These are phyloP conservation scores for Seira ritae DNA, from an alignment of 2,888 invertebrate genomes.

Conservation along the genomic window DNA sequence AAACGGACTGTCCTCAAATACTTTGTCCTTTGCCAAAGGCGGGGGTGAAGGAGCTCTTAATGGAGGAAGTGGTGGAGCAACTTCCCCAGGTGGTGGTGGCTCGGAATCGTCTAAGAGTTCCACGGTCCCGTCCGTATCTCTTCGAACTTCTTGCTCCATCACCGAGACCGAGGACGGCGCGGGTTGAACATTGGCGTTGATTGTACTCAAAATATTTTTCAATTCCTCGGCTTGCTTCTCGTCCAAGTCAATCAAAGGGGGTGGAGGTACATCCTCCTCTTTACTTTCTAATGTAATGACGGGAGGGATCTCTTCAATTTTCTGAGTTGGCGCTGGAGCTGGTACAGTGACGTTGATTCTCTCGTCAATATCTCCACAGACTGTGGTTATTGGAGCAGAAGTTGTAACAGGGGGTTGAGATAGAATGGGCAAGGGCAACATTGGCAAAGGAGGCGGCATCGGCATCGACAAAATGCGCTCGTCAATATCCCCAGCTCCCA, in stretches of 20 bases:
- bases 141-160: not conserved
- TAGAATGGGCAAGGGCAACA: not conserved
- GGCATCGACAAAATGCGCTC: slow-evolving; percentile 26
- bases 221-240: slow-evolving; percentile 50
- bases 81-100: slow-evolving; percentile 63
- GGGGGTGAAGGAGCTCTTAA: slow-evolving; percentile 29
- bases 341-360: slow-evolving; percentile 11
- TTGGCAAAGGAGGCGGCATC: not conserved
- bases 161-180: not conserved
- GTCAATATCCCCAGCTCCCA: slow-evolving; percentile 28
- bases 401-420: not conserved
- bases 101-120: slow-evolving; percentile 56
- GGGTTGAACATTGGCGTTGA: slow-evolving; percentile 16
- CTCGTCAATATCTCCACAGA: slow-evolving; percentile 39
- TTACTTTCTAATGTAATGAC: not conserved
- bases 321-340: not conserved
- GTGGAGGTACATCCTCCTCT: not conserved
- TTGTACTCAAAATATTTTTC: slow-evolving; percentile 44
- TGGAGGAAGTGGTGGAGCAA: slow-evolving; percentile 25
- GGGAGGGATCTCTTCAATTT: not conserved
- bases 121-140: slow-evolving; percentile 25
- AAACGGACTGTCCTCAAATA: slow-evolving; percentile 61
- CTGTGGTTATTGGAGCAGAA: not conserved
- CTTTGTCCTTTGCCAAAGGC: slow-evolving; percentile 30
- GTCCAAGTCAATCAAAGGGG: slow-evolving; percentile 23